Evolutionary conservation across 2,888 invertebrate genomes (phyloP), one percentile per base, ranked within the genome.

Genomic region (Drosophila anomalata): DNA sequence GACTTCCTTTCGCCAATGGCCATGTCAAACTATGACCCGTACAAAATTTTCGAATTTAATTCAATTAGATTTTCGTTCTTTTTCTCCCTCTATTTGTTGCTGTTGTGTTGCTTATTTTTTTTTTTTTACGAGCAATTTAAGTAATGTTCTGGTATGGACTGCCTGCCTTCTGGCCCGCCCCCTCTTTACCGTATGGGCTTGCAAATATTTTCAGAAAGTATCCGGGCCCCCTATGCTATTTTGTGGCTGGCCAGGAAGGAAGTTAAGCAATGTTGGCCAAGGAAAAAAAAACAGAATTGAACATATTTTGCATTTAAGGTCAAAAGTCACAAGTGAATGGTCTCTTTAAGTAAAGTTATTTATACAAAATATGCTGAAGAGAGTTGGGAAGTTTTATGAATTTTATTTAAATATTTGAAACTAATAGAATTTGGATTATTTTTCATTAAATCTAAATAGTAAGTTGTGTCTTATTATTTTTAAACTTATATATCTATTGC

Each of bases 11-110:
- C 46, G 20, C 61, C 17, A 8, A n/a, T 14, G 29, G 29, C 17
- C 29, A 44, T 52, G 36, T 46, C 44, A 29, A 63, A 63, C 46
- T 61, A 31, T 57, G 74, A 73, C 17, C 65, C 55, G 60, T 63
- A 65, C 17, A 63, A 77, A 47, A 77, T 68, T 81, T 73, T 66
- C 68, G 65, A 84, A 80, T 79, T 75, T 81, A 79, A 80, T 80
- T 80, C 82, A 85, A 85, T 82, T 80, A 79, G 82, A 62, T 66
- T 70, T 62, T 9, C 41, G 46, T 54, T 55, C n/a, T 9, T 22
- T 48, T 31, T 29, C 29, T 9, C 9, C 9, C 2, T 29, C 29
- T 12, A 47, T 44, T 17, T 39, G 14, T 36, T 61, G 24, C 44
- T 47, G 46, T 59, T 73, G 59, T 46, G 41, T 31, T 61, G 24